Evolutionary conservation across 2,888 invertebrate genomes (phyloP).

Genomic region (Drosophila infuscata): DNA sequence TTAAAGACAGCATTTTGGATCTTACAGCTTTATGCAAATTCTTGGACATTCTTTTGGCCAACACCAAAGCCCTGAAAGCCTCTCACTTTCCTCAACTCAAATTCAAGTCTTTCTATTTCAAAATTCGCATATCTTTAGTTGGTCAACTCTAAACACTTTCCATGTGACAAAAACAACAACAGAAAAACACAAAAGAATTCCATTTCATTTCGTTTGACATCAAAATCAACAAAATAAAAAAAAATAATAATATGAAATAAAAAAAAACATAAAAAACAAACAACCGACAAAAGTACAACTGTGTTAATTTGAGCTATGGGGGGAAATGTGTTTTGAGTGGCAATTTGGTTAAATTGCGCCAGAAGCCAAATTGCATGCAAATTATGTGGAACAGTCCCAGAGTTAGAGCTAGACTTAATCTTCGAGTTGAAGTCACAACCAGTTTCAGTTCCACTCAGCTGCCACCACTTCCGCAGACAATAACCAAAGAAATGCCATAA

Average conservation of each 20-base stretch:
- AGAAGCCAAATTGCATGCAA: conserved; percentile 75
- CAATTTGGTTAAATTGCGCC: conserved; percentile 70
- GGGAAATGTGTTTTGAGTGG: conserved; percentile 48
- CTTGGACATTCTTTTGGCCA: conserved; percentile 17
- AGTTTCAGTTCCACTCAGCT: conserved; percentile 37
- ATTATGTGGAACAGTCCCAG: conserved; percentile 69
- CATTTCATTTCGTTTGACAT: conserved; percentile 73
- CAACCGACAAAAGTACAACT: conserved; percentile 55
- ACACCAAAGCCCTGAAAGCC: conserved; percentile 25
- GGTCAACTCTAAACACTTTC: conserved; percentile 59
- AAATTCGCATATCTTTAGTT: conserved; percentile 33
- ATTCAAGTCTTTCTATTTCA: conserved; percentile 48
- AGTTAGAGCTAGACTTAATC: not conserved
- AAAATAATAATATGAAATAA: conserved; percentile 5
- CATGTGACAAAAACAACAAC: conserved; percentile 37
- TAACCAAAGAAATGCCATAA: conserved; percentile 54
- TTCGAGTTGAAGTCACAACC: conserved; percentile 13
- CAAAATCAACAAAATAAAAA: conserved; percentile 12
- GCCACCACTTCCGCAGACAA: conserved; percentile 65
- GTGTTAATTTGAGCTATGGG: conserved; percentile 66
- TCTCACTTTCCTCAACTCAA: conserved; percentile 50
- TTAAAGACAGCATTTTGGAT: not conserved
- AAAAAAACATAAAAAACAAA: conserved; percentile 3
- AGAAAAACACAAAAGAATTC: conserved; percentile 24
- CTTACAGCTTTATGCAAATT: conserved; percentile 29